These are phyloP conservation scores for Phrynocephalus vlangalii DNA, from an alignment of 2,797 vertebrate species.

Conservation along the genomic window DNA sequence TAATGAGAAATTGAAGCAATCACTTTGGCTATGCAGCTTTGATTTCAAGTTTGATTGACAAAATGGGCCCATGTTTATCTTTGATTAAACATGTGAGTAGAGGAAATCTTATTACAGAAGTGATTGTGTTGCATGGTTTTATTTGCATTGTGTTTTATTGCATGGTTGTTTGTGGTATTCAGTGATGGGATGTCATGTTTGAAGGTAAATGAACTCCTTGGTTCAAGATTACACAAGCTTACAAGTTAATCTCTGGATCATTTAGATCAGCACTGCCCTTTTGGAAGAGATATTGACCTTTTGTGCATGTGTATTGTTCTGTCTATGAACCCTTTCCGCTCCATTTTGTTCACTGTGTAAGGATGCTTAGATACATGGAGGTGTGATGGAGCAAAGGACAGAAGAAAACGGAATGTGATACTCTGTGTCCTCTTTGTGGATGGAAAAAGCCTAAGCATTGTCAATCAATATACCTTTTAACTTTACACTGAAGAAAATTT, in stretches of 20 bases:
- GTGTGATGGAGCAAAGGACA: constrained; percentile 8
- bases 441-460: constrained; percentile 38
- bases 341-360: background rate
- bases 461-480: constrained; percentile 52
- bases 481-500: constrained; percentile 44
- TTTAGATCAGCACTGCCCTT: background rate
- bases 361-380: constrained; percentile 3
- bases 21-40: background rate
- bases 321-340: constrained; percentile 12
- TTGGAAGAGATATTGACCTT: constrained; percentile 12
- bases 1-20: too few relatives aligned
- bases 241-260: constrained; percentile 31
- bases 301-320: background rate
- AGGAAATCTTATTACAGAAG: background rate
- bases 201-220: background rate
- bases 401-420: constrained; percentile 33
- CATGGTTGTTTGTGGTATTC: background rate
- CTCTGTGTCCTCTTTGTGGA: background rate
- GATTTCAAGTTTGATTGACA: background rate
- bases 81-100: background rate
- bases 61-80: background rate
- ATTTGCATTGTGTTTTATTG: background rate
- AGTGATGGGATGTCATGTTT: background rate
- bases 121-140: background rate
- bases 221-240: background rate